Percentiles rank a stretch among this genome's conserved stretches.
These are phyloP conservation scores for Matsumurasca onukii DNA, from an alignment of 1,140 invertebrate species.

Conservation along the genomic window DNA sequence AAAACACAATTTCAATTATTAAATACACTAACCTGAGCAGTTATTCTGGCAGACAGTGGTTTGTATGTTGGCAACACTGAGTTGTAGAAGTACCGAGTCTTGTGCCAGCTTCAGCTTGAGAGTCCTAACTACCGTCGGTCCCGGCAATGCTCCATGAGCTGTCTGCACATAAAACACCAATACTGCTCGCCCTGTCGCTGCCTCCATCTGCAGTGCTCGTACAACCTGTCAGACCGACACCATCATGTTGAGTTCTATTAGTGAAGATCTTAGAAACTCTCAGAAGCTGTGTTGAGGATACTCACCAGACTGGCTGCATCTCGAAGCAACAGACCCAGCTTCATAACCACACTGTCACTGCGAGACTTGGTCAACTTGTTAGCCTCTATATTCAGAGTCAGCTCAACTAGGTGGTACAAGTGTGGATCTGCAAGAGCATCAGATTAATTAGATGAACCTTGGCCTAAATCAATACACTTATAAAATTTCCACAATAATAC, in stretches of 20 bases:
- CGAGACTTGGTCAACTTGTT: slow-evolving; percentile 66
- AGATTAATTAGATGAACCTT: too few relatives aligned
- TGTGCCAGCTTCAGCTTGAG: slow-evolving; percentile 67
- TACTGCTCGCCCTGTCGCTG: slow-evolving; percentile 56
- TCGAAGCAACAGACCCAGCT: slow-evolving; percentile 72
- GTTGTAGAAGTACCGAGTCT: slow-evolving; percentile 70
- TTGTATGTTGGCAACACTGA: slow-evolving; percentile 72
- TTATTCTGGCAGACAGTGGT: slow-evolving; percentile 88
- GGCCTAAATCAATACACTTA: too few relatives aligned
- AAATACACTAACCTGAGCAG: slow-evolving; percentile 67
- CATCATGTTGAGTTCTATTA: too few relatives aligned
- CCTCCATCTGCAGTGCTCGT: slow-evolving; percentile 59
- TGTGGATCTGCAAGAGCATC: slow-evolving; percentile 64
- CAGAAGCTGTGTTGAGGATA: too few relatives aligned
- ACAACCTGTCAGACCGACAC: too few relatives aligned
- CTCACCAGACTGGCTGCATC: slow-evolving; percentile 64
- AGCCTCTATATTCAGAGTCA: slow-evolving; percentile 72
- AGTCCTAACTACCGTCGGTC: slow-evolving; percentile 58
- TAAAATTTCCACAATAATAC: neutral
- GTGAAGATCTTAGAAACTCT: too few relatives aligned
- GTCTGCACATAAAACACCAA: slow-evolving; percentile 62
- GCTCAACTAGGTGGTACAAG: slow-evolving; percentile 73
- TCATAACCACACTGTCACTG: slow-evolving; percentile 69
- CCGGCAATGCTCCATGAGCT: slow-evolving; percentile 53
- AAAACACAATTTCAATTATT: too few relatives aligned